A percentile compares a stretch with the other conserved stretches of the same genome.
Conservation (phyloP, 2,113 vertebrate genomes). For the Lepisosteus oculatus region DNA sequence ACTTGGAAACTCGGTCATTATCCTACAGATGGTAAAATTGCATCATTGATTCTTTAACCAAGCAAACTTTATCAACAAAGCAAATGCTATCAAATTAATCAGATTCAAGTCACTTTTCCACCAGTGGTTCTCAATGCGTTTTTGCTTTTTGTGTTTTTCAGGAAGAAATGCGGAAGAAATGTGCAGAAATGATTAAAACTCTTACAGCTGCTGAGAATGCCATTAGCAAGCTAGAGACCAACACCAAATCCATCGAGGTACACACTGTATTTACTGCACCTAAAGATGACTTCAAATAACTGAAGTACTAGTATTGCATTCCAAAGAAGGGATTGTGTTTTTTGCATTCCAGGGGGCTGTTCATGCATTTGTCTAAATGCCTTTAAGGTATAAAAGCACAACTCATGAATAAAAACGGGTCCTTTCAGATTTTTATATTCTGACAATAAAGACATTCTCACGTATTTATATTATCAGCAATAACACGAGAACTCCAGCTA, state of each 20-base stretch:
- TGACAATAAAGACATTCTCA: no score
- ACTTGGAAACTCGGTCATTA: not conserved
- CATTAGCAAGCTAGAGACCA: constrained; percentile 74
- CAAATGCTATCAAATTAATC: not conserved
- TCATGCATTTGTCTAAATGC: no score
- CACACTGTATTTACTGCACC: not conserved
- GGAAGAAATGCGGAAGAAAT: constrained; percentile 64
- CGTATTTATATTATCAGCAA: no score
- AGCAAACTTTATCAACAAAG: not conserved
- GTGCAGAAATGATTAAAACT: constrained; percentile 60
- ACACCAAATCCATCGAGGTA: constrained; percentile 71
- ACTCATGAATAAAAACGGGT: no score
- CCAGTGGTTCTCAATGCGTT: not conserved
- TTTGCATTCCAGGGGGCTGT: no score
- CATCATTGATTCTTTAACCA: not conserved
- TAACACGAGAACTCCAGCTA: no score
- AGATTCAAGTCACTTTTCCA: not conserved
- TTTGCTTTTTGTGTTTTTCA: constrained; percentile 32
- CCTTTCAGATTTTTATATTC: no score
- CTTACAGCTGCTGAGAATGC: constrained; percentile 68
- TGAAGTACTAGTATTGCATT: no score
- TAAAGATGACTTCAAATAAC: no score
- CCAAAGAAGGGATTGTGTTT: no score
- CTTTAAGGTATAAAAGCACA: no score
- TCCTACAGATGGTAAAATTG: not conserved